Base-by-base conservation (phyloP, 2,888 invertebrate genomes). In the Fragum sueziense region DNA sequence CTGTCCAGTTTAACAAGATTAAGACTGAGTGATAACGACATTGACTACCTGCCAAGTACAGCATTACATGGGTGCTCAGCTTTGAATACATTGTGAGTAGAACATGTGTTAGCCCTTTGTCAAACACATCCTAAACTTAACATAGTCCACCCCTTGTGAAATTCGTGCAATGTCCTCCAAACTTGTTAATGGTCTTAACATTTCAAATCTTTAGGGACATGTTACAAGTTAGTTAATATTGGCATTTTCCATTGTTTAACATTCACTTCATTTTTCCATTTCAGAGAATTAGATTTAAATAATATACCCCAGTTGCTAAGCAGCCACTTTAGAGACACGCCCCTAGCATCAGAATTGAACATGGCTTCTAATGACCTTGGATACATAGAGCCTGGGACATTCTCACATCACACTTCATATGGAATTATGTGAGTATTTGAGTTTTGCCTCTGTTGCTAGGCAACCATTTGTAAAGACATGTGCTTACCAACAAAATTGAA, bases 301-400 rank as follows among this genome's bases (percentile, higher is more conserved):
- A 80, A 76, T 25, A 85, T 88, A 29, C 61, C 80, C 4, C 80
- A 79, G 61, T 52, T 84, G 37, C 57, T 74, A 25, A 71, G 62
- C 25, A 37, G 41, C 29, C 79, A 81, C 62, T 79, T 84, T 31
- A 20, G 25, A 14, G 76, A 79, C 54, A 61, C 69, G 25, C 74
- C 76, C 1, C 41, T 80, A 0, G 76, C 33, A 4, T 65, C 62
- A 20, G 22, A 25, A 14, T 73, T 85, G 17, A 14, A 20, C 0
- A 51, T 81, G 14, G 4, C 31, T 0, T 70, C 67, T 41, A 91
- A 91, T 72, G 86, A 89, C 17, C 84, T 91, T n/a, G 89, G 86
- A n/a, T 89, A 87, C 79, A 88, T 91, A 22, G 90, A 90, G 70
- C 87, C 90, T 70, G 89, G 90, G 7, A 86, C 89, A 6, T 87